Conservation (phyloP, 2,888 invertebrate species). For the Scrobipalpa costella region DNA sequence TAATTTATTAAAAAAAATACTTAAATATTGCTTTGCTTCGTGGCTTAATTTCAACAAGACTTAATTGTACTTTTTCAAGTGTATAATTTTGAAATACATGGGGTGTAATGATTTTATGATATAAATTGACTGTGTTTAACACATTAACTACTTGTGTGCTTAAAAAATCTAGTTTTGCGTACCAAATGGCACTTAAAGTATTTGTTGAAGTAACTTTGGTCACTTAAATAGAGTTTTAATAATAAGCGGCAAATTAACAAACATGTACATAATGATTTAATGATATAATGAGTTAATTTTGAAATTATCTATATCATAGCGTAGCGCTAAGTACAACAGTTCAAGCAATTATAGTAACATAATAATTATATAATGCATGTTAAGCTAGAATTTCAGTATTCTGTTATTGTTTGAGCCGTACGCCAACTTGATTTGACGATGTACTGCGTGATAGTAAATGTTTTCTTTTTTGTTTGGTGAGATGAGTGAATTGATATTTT, state of each 20-base stretch:
- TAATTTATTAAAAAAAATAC: no score
- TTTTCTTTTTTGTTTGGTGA: no score
- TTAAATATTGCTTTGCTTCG: not conserved
- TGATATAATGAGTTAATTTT: not conserved
- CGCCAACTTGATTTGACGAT: no score
- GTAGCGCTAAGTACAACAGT: conserved; percentile 12
- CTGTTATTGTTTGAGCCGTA: no score
- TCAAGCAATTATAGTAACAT: conserved; percentile 7
- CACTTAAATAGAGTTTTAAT: not conserved
- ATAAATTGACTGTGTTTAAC: not conserved
- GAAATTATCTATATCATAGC: not conserved
- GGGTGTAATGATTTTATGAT: not conserved
- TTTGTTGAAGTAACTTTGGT: not conserved
- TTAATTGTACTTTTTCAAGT: not conserved
- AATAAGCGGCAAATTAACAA: not conserved
- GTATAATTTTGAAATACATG: not conserved
- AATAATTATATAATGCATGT: not conserved
- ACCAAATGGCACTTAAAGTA: not conserved
- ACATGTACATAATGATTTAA: not conserved
- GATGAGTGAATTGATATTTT: not conserved
- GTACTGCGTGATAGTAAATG: no score
- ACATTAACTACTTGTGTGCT: not conserved
- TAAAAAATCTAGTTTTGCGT: not conserved
- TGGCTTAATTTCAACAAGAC: not conserved
- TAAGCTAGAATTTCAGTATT: not conserved